Conservation (phyloP, 2,888 invertebrate genomes). For the Timema podura region DNA sequence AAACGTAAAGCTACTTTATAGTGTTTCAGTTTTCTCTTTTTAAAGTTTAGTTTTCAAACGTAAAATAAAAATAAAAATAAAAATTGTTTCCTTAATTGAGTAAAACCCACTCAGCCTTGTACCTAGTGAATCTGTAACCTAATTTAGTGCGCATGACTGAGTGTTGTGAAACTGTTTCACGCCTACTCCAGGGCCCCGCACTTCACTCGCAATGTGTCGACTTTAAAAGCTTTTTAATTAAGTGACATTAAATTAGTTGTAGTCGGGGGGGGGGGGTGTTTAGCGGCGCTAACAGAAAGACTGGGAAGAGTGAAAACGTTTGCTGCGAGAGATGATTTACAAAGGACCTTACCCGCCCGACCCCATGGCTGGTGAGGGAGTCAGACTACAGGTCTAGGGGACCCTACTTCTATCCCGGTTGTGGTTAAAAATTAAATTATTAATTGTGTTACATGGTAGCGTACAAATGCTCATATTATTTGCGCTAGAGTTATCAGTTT, state of each 20-base stretch:
- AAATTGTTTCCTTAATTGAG: not conserved
- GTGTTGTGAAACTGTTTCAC: slow-evolving; percentile 10
- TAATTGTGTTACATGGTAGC: too few species aligned
- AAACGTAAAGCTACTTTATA: not conserved
- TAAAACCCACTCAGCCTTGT: not conserved
- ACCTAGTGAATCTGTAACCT: not conserved
- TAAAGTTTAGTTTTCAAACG: not conserved
- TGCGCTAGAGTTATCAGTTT: too few species aligned
- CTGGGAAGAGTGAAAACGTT: not conserved
- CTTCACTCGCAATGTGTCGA: not conserved
- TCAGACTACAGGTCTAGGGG: too few species aligned
- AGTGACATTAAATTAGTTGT: slow-evolving; percentile 7
- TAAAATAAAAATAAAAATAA: not conserved
- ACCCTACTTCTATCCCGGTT: too few species aligned
- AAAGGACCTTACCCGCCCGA: not conserved
- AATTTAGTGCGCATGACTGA: not conserved
- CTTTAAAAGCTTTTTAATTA: slow-evolving; percentile 16
- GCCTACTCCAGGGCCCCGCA: not conserved
- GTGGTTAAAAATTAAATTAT: too few species aligned
- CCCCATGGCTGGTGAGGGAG: not conserved
- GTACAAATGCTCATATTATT: too few species aligned
- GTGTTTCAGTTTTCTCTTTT: not conserved
- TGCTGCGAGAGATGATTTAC: not conserved
- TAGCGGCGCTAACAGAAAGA: not conserved
- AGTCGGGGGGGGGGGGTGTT: not conserved